These are phyloP conservation scores for Platyscapa corneri DNA, from an alignment of 1,140 invertebrate genomes.

Conservation along the genomic window DNA sequence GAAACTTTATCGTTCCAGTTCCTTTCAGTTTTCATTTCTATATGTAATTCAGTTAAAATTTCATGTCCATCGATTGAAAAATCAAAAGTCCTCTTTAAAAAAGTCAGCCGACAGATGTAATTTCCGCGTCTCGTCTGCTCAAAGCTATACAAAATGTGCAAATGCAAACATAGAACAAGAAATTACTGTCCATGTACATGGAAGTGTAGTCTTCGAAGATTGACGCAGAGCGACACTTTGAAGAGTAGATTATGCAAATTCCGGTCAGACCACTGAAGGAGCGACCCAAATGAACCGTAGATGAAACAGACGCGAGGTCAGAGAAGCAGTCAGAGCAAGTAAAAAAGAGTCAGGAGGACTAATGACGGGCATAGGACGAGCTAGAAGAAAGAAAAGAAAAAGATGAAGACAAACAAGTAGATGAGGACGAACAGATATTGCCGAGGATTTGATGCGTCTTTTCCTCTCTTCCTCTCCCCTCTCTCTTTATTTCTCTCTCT, in stretches of 20 bases:
- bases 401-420: neutral
- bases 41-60: too few relatives aligned
- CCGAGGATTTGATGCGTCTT: neutral
- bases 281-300: slow-evolving; percentile 7
- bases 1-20: neutral
- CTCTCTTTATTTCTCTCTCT: too few relatives aligned
- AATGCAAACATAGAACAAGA: neutral
- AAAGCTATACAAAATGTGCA: too few relatives aligned
- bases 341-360: neutral
- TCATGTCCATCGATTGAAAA: too few relatives aligned
- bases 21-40: neutral
- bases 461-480: neutral
- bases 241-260: slow-evolving; percentile 37
- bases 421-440: neutral
- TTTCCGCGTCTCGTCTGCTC: too few relatives aligned
- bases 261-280: neutral
- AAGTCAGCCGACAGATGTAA: too few relatives aligned
- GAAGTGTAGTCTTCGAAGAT: neutral
- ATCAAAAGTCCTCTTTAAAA: too few relatives aligned
- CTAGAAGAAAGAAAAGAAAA: neutral
- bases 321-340: neutral
- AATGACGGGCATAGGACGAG: neutral
- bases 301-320: neutral
- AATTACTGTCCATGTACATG: neutral
- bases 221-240: neutral